phyloP scores from a whole-genome alignment of 2,797 vertebrate species.

The Erpetoichthys calabaricus region DNA sequence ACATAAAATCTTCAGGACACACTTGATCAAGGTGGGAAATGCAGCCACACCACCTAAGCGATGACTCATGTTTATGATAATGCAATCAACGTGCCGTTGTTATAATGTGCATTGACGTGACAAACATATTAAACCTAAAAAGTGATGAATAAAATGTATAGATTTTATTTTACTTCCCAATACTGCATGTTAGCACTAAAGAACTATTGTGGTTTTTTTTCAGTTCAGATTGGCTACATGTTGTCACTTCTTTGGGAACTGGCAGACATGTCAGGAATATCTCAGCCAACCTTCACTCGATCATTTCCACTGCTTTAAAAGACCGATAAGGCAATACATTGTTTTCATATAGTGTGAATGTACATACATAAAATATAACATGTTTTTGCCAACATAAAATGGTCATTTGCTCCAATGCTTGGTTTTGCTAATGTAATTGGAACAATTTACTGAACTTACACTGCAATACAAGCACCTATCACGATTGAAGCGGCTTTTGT shows the following conservation, averaged over 20 bases:
- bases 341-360: conserved; percentile 2
- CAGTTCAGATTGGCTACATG: no score
- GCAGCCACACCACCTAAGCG: no score
- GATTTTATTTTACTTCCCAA: no score
- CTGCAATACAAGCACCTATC: conserved; percentile 1
- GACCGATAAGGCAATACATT: not conserved
- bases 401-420: not conserved
- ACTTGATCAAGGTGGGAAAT: no score
- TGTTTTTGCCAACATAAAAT: not conserved
- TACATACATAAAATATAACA: not conserved
- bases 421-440: conserved; percentile 4
- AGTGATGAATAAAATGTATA: no score
- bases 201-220: no score
- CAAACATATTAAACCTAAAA: no score
- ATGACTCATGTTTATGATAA: no score
- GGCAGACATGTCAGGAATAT: conserved; percentile 3
- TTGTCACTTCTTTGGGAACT: not conserved
- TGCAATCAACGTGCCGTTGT: no score
- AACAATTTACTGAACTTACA: conserved; percentile 2
- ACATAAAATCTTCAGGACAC: no score
- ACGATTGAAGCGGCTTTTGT: conserved; percentile 3
- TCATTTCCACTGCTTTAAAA: not conserved
- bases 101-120: no score
- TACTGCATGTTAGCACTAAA: no score
- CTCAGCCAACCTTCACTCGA: not conserved